Evolutionary conservation across 2,113 vertebrate genomes (phyloP).

Genomic region (Sclerurus mexicanus): DNA sequence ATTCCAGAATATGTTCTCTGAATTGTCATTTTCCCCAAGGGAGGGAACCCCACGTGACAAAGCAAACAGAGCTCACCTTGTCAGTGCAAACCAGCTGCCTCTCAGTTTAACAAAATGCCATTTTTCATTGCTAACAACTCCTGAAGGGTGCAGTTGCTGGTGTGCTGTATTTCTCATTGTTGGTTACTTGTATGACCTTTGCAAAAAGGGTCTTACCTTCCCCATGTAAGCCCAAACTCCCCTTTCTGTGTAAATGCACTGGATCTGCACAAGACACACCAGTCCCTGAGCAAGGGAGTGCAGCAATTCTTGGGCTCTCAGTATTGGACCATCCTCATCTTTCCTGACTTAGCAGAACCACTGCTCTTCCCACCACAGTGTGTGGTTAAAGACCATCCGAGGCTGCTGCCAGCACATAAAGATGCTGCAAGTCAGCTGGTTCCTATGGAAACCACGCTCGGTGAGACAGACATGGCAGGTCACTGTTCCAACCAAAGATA

Average conservation of each 20-base stretch:
- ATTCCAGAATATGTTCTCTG: not conserved
- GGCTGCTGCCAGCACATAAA: not conserved
- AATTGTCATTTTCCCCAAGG: not conserved
- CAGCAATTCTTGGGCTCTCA: not conserved
- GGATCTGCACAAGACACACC: fast-evolving
- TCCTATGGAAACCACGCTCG: not conserved
- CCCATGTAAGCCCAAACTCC: not conserved
- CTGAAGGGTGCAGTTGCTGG: not conserved
- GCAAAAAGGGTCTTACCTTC: not conserved
- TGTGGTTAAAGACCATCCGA: not conserved
- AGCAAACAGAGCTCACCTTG: not conserved
- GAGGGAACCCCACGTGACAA: not conserved
- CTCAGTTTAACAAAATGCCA: not conserved
- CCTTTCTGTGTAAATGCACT: fast-evolving
- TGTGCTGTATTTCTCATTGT: not conserved
- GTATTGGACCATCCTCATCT: fast-evolving
- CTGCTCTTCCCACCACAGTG: not conserved
- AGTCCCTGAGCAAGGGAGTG: not conserved
- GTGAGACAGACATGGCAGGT: not conserved
- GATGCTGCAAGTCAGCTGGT: not conserved
- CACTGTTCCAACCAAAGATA: not conserved
- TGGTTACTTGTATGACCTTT: not conserved
- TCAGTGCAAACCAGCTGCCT: not conserved
- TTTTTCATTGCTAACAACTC: not conserved
- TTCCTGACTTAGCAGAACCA: not conserved